Conservation (phyloP, 2,888 invertebrate species). For the Cheilosia variabilis region DNA sequence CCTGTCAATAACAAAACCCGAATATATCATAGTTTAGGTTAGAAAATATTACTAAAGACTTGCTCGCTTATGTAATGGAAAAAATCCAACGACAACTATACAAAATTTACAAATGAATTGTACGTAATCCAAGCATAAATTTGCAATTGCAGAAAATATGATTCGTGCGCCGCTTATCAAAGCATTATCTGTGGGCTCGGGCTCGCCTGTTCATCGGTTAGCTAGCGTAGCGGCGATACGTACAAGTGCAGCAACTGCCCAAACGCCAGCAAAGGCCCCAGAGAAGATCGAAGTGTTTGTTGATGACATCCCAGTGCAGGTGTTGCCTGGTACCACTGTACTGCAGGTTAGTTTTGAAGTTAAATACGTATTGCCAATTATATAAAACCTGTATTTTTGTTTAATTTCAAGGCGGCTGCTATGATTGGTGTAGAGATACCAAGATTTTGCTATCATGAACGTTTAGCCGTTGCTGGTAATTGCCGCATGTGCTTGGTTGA, state of each 20-base stretch:
- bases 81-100: constrained; percentile 49
- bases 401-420: constrained; percentile 91
- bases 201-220: constrained; percentile 81
- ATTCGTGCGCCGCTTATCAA: constrained; percentile 90
- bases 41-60: constrained; percentile 57
- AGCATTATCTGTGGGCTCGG: constrained; percentile 85
- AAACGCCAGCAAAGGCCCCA: constrained; percentile 85
- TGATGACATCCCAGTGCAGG: constrained; percentile 97
- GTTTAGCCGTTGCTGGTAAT: constrained; percentile 99
- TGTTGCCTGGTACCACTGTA: constrained; percentile 98
- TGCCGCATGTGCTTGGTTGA: constrained; percentile 99
- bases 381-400: constrained; percentile 13
- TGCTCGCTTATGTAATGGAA: constrained; percentile 76
- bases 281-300: constrained; percentile 97
- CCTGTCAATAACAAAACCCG: constrained; percentile 9
- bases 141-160: constrained; percentile 84
- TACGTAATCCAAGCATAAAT: constrained; percentile 8
- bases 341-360: constrained; percentile 88
- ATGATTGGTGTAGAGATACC: constrained; percentile 98
- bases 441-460: constrained; percentile 99
- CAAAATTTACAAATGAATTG: constrained; percentile 26
- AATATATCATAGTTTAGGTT: constrained; percentile 55
- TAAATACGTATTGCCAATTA: constrained; percentile 11
- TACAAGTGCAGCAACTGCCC: constrained; percentile 84
- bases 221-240: constrained; percentile 84